A percentile compares a stretch with the other conserved stretches of the same genome.
Evolutionary conservation across 2,888 invertebrate genomes (phyloP).

Genomic region (Gonocerus acuteangulatus): DNA sequence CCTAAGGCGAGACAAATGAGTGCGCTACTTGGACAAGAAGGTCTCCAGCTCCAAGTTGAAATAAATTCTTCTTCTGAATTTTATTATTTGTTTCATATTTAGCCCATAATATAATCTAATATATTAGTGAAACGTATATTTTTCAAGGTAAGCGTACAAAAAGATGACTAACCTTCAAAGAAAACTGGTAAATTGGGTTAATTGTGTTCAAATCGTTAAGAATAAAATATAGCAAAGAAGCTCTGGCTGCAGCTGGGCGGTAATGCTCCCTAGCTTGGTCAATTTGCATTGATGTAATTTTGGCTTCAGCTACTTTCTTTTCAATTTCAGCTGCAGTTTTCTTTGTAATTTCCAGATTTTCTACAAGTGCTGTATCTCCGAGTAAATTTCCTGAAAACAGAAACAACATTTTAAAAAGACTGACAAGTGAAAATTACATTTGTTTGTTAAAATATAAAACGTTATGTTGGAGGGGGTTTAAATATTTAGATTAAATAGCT

Average conservation of each 20-base stretch:
- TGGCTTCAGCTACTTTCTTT: slow-evolving; percentile 84
- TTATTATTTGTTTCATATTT: no score
- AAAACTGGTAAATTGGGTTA: slow-evolving; percentile 95
- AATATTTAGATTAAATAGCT: neutral
- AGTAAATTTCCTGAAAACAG: slow-evolving; percentile 65
- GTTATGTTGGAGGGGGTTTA: neutral
- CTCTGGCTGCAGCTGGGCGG: slow-evolving; percentile 82
- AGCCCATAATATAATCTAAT: no score
- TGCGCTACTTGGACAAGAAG: no score
- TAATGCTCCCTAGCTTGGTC: slow-evolving; percentile 81
- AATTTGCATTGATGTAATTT: slow-evolving; percentile 83
- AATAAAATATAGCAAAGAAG: slow-evolving; percentile 89
- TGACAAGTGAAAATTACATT: neutral
- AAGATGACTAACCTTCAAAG: slow-evolving; percentile 76
- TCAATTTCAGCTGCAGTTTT: slow-evolving; percentile 93
- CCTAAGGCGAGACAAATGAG: no score
- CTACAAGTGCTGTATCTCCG: slow-evolving; percentile 89
- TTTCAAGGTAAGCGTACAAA: no score
- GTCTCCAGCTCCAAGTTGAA: no score
- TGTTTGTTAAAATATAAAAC: neutral
- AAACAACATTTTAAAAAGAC: no score
- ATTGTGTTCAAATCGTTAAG: slow-evolving; percentile 91
- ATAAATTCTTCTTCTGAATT: no score
- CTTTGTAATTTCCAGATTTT: slow-evolving; percentile 93
- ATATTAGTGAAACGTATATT: no score